A percentile compares a stretch with the other conserved stretches of the same genome.
Conservation (phyloP, 1,140 invertebrate genomes). For the Thrips palmi region DNA sequence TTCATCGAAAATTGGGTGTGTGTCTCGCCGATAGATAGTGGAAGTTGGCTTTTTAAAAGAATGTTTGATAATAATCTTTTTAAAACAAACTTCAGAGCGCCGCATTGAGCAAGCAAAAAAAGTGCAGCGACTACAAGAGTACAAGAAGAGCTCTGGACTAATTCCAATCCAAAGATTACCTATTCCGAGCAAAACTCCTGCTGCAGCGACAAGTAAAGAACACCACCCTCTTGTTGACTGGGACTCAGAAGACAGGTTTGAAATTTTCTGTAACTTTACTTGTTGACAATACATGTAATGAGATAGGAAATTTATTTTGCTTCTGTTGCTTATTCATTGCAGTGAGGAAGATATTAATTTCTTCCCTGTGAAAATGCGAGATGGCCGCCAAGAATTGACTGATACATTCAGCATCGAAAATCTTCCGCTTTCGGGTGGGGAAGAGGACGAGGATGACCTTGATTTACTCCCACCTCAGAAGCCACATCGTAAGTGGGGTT, state of each 20-base stretch:
- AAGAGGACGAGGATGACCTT: conserved; percentile 19
- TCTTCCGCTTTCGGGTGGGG: conserved; percentile 37
- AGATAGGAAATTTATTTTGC: conserved; percentile 2
- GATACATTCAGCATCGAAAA: conserved; percentile 41
- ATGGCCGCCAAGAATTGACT: conserved; percentile 33
- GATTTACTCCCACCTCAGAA: conserved; percentile 14
- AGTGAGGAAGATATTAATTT: conserved; percentile 37
- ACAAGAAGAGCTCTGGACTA: conserved; percentile 27
- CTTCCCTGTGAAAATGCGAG: conserved; percentile 27
- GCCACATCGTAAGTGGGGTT: conserved; percentile 2
- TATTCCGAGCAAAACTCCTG: conserved; percentile 19
- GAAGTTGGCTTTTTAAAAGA: conserved; percentile 12
- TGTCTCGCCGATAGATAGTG: conserved; percentile 16
- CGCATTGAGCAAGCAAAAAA: conserved; percentile 35
- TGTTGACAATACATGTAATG: background rate
- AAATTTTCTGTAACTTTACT: background rate
- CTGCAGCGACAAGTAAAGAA: conserved; percentile 29
- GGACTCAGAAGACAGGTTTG: conserved; percentile 30
- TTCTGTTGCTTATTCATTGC: conserved; percentile 14
- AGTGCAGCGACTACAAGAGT: conserved; percentile 31
- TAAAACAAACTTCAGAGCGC: conserved; percentile 23
- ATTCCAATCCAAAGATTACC: conserved; percentile 37
- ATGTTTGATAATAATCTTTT: conserved; percentile 6
- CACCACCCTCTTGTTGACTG: conserved; percentile 37
- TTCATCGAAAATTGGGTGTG: conserved; percentile 30